These are phyloP conservation scores for Rhynchotus rufescens DNA, from an alignment of 2,797 vertebrate genomes.

Conservation along the genomic window DNA sequence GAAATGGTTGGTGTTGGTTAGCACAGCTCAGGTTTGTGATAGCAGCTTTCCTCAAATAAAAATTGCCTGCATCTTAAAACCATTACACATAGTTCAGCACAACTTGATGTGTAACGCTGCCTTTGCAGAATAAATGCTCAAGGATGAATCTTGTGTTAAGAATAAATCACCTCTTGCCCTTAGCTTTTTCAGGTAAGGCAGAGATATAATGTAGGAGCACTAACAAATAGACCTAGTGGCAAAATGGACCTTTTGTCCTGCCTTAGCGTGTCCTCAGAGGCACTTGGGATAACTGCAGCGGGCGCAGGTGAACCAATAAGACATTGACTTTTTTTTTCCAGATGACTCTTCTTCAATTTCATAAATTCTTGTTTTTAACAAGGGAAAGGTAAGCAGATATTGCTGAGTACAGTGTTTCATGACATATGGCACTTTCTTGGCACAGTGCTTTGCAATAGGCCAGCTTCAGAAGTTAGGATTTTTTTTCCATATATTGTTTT, in stretches of 20 bases:
- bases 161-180: constrained; percentile 52
- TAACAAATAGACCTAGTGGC: constrained; percentile 44
- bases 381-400: constrained; percentile 46
- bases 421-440: not conserved
- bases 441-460: not conserved
- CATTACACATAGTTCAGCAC: not conserved
- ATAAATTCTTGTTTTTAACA: constrained; percentile 60
- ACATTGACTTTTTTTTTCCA: not conserved
- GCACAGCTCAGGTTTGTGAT: not conserved
- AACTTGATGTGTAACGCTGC: not conserved
- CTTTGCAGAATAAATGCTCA: constrained; percentile 47
- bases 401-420: constrained; percentile 33
- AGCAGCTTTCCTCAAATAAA: constrained; percentile 29
- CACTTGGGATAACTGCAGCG: constrained; percentile 30
- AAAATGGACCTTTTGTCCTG: constrained; percentile 53
- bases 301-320: constrained; percentile 63
- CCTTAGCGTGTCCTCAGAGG: not conserved
- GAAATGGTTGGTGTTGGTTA: not conserved
- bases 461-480: not conserved
- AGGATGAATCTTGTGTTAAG: constrained; percentile 49
- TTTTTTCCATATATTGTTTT: constrained; percentile 41
- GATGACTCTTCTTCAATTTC: not conserved
- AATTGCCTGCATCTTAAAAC: not conserved
- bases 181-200: constrained; percentile 49
- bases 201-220: constrained; percentile 32